These are phyloP conservation scores for Morelia viridis DNA, from an alignment of 2,797 vertebrate genomes.

Conservation along the genomic window DNA sequence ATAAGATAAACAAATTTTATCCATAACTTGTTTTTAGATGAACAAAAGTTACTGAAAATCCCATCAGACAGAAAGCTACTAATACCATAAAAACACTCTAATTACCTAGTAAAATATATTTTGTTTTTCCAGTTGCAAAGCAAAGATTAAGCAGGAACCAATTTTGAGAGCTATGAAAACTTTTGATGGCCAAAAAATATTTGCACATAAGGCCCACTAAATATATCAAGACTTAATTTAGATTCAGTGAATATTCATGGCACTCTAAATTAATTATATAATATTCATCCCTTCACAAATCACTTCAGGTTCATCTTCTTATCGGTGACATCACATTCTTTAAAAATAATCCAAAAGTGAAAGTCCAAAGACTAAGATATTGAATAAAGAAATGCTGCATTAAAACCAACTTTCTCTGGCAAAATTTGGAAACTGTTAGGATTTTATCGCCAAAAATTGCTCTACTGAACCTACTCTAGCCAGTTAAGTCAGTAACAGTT, in stretches of 20 bases:
- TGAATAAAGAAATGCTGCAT: background rate
- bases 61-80: slow-evolving; percentile 44
- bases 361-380: too few relatives aligned
- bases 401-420: background rate
- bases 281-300: background rate
- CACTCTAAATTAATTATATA: background rate
- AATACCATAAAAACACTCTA: slow-evolving; percentile 38
- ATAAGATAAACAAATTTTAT: slow-evolving; percentile 5
- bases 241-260: background rate
- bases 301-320: background rate
- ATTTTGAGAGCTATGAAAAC: slow-evolving; percentile 36
- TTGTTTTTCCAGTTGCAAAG: slow-evolving; percentile 49
- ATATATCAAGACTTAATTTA: background rate
- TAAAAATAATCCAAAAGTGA: background rate
- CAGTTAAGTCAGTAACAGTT: background rate
- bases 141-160: slow-evolving; percentile 44
- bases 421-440: background rate
- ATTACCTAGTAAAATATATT: slow-evolving; percentile 35
- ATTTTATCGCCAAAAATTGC: background rate
- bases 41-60: slow-evolving; percentile 43
- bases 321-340: background rate
- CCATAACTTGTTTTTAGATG: slow-evolving; percentile 7
- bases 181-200: slow-evolving; percentile 40
- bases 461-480: background rate
- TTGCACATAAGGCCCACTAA: slow-evolving; percentile 33